Base-by-base conservation (phyloP, 2,797 vertebrate species). In the Acanthis flammea region DNA sequence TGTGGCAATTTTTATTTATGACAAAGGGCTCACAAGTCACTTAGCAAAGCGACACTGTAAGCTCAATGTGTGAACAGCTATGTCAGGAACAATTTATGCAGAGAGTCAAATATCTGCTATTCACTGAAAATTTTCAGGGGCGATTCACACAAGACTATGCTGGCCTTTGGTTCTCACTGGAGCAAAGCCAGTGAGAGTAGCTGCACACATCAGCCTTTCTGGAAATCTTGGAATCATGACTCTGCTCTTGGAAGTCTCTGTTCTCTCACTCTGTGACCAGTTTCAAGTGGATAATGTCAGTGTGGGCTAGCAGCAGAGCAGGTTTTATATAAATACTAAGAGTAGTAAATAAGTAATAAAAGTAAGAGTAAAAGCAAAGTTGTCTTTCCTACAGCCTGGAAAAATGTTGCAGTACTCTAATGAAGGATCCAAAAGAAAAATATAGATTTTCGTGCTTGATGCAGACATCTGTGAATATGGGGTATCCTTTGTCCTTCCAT, bases 71-170 rank as follows among this genome's bases (percentile, higher is more conserved):
- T 53, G 54, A 53, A 30, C 39, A 78, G 16, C 15, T 39, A 13
- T 28, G 74, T 47, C 42, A 89, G 30, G 23, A 91, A 14, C 28
- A 71, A 48, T 45, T 81, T 84, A 30, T 54, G 18, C 57, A 53
- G 44, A 75, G 71, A 94, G 44, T 88, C 74, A 90, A 63, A 83
- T 96, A 96, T 24, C 61, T 83, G 83, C 76, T 92, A 72, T 91
- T 96, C 67, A 42, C 42, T 42, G 30, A 47, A 86, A 68, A 31
- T 47, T 63, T 61, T 61, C 8, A 10, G n/a, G 35, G 27, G 2
- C 19, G 41, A 55, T n/a, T 37, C 37, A 23, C 0, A 2, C 42
- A 61, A 75, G n/a, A 31, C 19, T 11, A 3, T 61, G 42, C 30
- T 10, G 41, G 13, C 12, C 30, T 83, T 91, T 74, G 25, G 9